Conservation (phyloP, 2,888 invertebrate genomes). For the Pollenia labialis region DNA sequence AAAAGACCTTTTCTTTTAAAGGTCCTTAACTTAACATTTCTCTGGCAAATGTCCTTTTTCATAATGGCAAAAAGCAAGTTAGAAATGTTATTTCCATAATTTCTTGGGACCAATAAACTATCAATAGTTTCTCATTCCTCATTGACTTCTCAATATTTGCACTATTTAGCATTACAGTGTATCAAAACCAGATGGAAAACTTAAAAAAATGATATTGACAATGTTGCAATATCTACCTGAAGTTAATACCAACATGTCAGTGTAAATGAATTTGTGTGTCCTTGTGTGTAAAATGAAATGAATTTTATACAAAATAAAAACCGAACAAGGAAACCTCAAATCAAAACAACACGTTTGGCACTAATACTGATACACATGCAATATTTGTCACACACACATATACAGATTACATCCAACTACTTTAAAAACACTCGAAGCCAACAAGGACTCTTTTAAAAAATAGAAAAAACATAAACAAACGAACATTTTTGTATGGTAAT, state of each 20-base stretch:
- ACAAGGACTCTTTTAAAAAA: slow-evolving; percentile 45
- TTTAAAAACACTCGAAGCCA: slow-evolving; percentile 51
- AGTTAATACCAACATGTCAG: slow-evolving; percentile 74
- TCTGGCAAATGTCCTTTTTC: no score
- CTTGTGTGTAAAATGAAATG: neutral
- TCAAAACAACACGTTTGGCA: slow-evolving; percentile 56
- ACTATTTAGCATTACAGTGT: slow-evolving; percentile 25
- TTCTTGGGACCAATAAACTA: no score
- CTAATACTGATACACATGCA: neutral
- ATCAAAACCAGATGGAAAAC: neutral
- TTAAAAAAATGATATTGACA: slow-evolving; percentile 42
- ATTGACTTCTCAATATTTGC: neutral
- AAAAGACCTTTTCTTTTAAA: no score
- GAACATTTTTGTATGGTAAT: slow-evolving; percentile 55
- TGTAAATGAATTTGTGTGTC: slow-evolving; percentile 23
- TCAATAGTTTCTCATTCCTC: neutral
- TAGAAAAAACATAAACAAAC: slow-evolving; percentile 4
- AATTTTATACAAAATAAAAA: neutral
- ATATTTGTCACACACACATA: slow-evolving; percentile 19
- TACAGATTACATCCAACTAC: slow-evolving; percentile 21
- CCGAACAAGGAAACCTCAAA: slow-evolving; percentile 44
- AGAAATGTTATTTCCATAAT: no score
- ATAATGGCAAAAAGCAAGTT: no score
- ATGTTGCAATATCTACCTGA: slow-evolving; percentile 70
- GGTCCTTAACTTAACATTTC: no score